phyloP scores from a whole-genome alignment of 2,888 invertebrate genomes.

The Lasioglossum vierecki region DNA sequence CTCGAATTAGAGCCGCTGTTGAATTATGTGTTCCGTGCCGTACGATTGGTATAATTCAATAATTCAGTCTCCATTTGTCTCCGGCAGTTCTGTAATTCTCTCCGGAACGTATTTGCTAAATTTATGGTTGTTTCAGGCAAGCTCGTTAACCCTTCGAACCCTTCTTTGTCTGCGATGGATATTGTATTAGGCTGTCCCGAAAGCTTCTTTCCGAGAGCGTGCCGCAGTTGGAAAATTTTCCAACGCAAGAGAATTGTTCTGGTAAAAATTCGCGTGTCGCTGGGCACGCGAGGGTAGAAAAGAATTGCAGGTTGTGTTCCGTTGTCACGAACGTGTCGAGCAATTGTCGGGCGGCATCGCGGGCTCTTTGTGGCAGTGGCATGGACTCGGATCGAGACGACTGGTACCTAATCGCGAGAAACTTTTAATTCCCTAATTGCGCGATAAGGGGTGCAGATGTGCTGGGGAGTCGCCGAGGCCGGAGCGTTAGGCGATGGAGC shows the following conservation, averaged over 20 bases:
- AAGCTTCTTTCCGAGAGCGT: no score
- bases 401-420: conserved; percentile 18
- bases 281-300: background rate
- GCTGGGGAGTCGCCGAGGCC: background rate
- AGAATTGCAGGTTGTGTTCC: background rate
- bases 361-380: background rate
- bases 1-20: background rate
- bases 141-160: no score
- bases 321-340: background rate
- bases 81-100: background rate
- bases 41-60: background rate
- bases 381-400: background rate
- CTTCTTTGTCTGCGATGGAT: no score
- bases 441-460: conserved; percentile 2
- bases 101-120: background rate
- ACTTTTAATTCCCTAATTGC: conserved; percentile 49
- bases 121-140: background rate
- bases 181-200: no score
- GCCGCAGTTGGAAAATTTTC: background rate
- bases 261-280: background rate
- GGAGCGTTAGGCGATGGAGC: conserved; percentile 15
- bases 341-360: background rate
- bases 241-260: background rate
- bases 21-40: background rate
- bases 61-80: background rate